A percentile compares a stretch with the other conserved stretches of the same genome.
These are phyloP conservation scores for Sus scrofa DNA, from an alignment of 2,113 vertebrate genomes.

Conservation along the genomic window DNA sequence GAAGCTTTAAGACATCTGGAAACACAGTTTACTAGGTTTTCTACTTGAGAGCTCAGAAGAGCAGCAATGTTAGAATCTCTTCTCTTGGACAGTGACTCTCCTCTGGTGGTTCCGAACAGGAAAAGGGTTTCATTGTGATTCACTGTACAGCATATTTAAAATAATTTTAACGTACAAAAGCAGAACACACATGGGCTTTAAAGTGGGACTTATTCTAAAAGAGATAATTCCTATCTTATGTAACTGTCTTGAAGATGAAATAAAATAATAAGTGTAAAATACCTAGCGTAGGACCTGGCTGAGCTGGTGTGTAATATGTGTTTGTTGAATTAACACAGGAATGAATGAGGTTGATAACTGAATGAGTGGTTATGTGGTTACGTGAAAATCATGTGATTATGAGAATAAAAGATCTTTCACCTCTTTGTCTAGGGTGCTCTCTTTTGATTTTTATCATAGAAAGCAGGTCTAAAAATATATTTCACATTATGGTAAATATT, in stretches of 20 bases:
- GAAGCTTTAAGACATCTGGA: constrained; percentile 30
- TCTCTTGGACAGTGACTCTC: constrained; percentile 42
- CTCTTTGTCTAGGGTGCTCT: background rate
- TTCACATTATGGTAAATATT: constrained; percentile 19
- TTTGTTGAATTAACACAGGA: constrained; percentile 54
- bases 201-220: constrained; percentile 44
- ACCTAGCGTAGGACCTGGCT: background rate
- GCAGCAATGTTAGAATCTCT: constrained; percentile 43
- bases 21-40: constrained; percentile 4
- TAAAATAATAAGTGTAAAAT: constrained; percentile 54
- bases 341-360: background rate
- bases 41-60: constrained; percentile 22
- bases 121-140: constrained; percentile 42
- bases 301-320: background rate
- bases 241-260: constrained; percentile 1
- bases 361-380: background rate
- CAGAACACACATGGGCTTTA: constrained; percentile 47
- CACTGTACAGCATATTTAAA: constrained; percentile 49
- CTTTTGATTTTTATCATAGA: constrained; percentile 36
- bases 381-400: background rate
- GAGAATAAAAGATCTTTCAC: background rate
- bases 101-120: constrained; percentile 35
- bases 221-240: background rate
- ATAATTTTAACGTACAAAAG: constrained; percentile 38
- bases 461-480: background rate